These are phyloP conservation scores for Pyrocoelia pectoralis DNA, from an alignment of 2,888 invertebrate species.

Conservation along the genomic window DNA sequence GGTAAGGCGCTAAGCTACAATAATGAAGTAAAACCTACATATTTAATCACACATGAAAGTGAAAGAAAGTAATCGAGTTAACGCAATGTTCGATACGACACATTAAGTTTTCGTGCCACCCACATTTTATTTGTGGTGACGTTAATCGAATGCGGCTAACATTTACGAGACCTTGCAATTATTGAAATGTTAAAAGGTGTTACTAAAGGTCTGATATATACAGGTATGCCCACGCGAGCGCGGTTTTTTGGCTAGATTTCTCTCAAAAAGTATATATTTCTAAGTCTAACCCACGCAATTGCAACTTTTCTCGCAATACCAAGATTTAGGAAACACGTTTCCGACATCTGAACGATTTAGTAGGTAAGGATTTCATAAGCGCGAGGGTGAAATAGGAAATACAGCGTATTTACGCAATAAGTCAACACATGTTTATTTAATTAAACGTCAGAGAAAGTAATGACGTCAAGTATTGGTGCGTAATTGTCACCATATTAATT, in stretches of 20 bases:
- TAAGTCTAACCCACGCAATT: too few relatives aligned
- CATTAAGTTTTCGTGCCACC: conserved; percentile 14
- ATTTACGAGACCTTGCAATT: conserved; percentile 33
- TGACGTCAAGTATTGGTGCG: conserved; percentile 35
- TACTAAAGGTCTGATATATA: conserved; percentile 16
- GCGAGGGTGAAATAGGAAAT: too few relatives aligned
- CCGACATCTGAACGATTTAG: neutral
- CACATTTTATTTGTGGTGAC: conserved; percentile 5
- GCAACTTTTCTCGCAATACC: neutral
- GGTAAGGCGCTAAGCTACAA: neutral
- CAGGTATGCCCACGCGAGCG: conserved; percentile 27
- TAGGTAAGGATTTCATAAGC: too few relatives aligned
- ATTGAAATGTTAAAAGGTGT: conserved; percentile 33
- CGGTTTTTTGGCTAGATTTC: neutral
- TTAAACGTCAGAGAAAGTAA: conserved; percentile 35
- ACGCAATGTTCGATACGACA: conserved; percentile 5
- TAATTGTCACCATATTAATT: conserved; percentile 20
- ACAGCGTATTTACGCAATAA: too few relatives aligned
- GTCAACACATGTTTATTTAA: neutral
- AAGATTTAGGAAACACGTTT: neutral
- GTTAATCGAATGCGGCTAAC: conserved; percentile 25
- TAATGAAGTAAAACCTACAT: neutral
- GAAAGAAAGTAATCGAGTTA: conserved; percentile 12
- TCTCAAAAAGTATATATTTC: conserved; percentile 27
- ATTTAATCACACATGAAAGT: conserved; percentile 9